These are phyloP conservation scores for Sphenopsis melanotis DNA, from an alignment of 2,797 vertebrate genomes.

Conservation along the genomic window DNA sequence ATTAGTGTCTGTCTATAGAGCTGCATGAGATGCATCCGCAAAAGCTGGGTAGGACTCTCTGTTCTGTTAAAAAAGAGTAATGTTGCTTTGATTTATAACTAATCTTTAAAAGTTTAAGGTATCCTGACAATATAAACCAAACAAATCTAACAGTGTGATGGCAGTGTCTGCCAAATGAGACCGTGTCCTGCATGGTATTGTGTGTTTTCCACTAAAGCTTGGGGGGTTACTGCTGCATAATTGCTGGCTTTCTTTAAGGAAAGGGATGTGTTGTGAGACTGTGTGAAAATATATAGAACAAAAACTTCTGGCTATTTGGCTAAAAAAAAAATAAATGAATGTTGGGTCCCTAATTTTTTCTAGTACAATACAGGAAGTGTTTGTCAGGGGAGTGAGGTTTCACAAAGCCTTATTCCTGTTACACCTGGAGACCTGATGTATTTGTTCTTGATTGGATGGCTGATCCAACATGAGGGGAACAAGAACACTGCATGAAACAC, in stretches of 20 bases:
- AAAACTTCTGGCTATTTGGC: background rate
- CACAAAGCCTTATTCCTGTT: background rate
- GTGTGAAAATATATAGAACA: background rate
- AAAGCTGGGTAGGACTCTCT: background rate
- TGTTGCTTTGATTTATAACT: conserved; percentile 44
- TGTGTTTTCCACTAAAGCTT: background rate
- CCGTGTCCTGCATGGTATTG: background rate
- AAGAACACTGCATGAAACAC: background rate
- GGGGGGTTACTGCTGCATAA: background rate
- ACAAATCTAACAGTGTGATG: background rate
- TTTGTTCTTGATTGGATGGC: conserved; percentile 29
- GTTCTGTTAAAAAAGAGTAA: background rate
- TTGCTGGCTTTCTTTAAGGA: background rate
- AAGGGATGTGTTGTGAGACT: fast-evolving
- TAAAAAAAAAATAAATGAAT: background rate
- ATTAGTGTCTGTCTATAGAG: background rate
- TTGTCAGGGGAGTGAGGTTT: background rate
- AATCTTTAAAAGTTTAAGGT: conserved; percentile 7
- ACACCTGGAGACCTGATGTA: background rate
- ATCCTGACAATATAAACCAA: background rate
- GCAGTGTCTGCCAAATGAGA: background rate
- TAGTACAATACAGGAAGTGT: background rate
- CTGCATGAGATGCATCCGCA: background rate
- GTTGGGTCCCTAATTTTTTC: background rate
- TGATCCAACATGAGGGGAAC: background rate